A percentile compares a stretch with the other conserved stretches of the same genome.
Conservation (phyloP, 2,797 vertebrate genomes). For the Petrocephalus sullivani region DNA sequence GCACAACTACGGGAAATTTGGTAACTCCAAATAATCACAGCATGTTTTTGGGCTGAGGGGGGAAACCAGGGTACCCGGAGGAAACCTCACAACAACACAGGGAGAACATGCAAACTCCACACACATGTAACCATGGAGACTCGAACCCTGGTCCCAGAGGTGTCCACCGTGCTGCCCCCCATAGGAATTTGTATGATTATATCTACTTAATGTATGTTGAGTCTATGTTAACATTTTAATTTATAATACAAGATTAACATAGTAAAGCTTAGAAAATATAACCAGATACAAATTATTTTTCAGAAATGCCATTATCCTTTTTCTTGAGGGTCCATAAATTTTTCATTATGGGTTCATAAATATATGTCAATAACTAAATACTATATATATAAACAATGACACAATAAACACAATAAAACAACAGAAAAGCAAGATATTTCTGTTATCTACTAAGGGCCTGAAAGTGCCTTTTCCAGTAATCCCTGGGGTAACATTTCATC, state of each 20-base stretch:
- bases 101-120: not conserved
- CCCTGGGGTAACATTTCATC: slow-evolving; percentile 52
- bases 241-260: not conserved
- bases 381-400: not conserved
- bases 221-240: not conserved
- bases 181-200: not conserved
- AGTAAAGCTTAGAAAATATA: not conserved
- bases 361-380: not conserved
- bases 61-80: not conserved
- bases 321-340: not conserved
- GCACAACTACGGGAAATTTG: not conserved
- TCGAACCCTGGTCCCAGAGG: not conserved
- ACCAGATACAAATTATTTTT: not conserved
- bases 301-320: not conserved
- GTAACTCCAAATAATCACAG: not conserved
- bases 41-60: not conserved
- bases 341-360: not conserved
- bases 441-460: not conserved
- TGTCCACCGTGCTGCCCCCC: not conserved
- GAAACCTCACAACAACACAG: not conserved
- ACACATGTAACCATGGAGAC: not conserved
- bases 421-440: not conserved
- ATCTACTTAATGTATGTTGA: not conserved
- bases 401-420: not conserved
- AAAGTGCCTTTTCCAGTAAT: not conserved